Base-by-base conservation (phyloP, 2,113 vertebrate species). In the Onychostoma macrolepis region DNA sequence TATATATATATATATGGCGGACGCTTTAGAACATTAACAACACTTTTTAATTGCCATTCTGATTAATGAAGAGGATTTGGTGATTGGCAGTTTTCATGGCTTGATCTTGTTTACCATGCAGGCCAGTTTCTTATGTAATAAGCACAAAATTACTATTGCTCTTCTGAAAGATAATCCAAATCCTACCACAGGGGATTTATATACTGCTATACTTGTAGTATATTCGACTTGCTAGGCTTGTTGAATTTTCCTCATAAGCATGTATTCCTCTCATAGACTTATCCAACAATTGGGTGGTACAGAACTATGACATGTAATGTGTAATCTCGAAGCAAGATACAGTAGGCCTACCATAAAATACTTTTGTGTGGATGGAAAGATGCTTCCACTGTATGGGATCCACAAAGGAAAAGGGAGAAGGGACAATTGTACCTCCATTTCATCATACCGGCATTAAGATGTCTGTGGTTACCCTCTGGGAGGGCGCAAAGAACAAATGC, bases 261-360 rank as follows among this genome's bases (percentile, higher is more conserved):
- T 50, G 45, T 67, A 69, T 71, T 71, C 45, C 28, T 33, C 41
- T 69, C 63, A 71, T 10, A 26, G 48, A 56, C 21, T 36, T 84
- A 84, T 74, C 48, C 81, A 71, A 53, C 48, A 58, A 72, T 36
- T 45, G 65, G 45, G 15, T 36, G 30, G 12, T n/a, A 6, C 30
- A 84, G 48, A 53, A 84, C 83, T 41, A 74, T 38, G 48, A 84
- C 6, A 84, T 56, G 28, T 71, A 67, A 83, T 71, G 45, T 71
- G 43, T 50, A 83, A 50, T 69, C 28, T 48, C 61, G 15, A 21
- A 71, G 11, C 43, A 69, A 69, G 63, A 33, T 12, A n/a, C 24
- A 61, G 24, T n/a, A 61, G 56, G 56, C 56, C 56, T 61, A 33
- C 43, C 63, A 74, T 38, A 26, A 83, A 36, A 30, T 11, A 36